Conservation (phyloP, 1,140 invertebrate genomes). For the Aricia agestis region DNA sequence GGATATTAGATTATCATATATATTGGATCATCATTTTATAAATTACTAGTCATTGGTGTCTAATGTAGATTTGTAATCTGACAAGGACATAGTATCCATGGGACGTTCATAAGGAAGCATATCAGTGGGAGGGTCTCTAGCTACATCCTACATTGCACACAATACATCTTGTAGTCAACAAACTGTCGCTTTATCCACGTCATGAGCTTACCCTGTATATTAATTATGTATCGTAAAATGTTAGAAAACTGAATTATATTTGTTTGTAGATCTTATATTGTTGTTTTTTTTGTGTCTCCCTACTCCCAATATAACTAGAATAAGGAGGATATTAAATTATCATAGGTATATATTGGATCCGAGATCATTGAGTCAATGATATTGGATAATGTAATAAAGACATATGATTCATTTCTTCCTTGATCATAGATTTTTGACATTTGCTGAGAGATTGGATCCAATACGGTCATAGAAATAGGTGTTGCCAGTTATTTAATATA, state of each 20-base stretch:
- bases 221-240: conserved; percentile 78
- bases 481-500: too few species aligned
- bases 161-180: conserved; percentile 40
- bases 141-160: conserved; percentile 44
- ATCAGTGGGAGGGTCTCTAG: conserved; percentile 47
- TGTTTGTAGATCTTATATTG: conserved; percentile 74
- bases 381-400: too few species aligned
- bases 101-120: conserved; percentile 52
- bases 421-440: too few species aligned
- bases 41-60: conserved; percentile 76
- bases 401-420: too few species aligned
- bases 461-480: too few species aligned
- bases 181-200: conserved; percentile 72
- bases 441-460: too few species aligned
- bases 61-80: conserved; percentile 71
- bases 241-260: conserved; percentile 79
- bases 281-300: conserved; percentile 49
- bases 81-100: conserved; percentile 51
- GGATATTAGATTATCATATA: too few species aligned
- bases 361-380: too few species aligned
- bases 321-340: too few species aligned
- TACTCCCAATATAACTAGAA: too few species aligned
- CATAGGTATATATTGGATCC: too few species aligned
- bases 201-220: conserved; percentile 78
- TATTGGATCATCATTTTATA: too few species aligned